Evolutionary conservation across 1,140 invertebrate species (phyloP).

Genomic region (Aphaenogaster floridana): DNA sequence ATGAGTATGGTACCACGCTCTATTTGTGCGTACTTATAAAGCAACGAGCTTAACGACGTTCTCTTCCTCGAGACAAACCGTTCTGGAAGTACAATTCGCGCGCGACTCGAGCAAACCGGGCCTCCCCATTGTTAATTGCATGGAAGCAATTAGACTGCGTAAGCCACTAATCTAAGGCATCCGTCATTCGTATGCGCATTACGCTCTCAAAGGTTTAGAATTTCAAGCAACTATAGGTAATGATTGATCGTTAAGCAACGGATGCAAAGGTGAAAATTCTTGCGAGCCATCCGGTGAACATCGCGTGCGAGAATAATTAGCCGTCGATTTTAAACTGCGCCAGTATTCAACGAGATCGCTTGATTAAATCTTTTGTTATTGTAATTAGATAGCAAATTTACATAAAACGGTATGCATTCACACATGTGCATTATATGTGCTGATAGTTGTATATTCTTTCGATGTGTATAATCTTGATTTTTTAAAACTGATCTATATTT

Average conservation of each 20-base stretch:
- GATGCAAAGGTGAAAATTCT: slow-evolving; percentile 34
- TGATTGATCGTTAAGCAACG: slow-evolving; percentile 46
- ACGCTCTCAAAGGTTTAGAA: slow-evolving; percentile 20
- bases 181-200: slow-evolving; percentile 33
- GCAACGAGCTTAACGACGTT: slow-evolving; percentile 33
- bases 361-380: background rate
- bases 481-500: background rate
- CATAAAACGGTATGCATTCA: background rate
- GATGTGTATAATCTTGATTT: background rate
- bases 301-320: slow-evolving; percentile 14
- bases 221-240: slow-evolving; percentile 25
- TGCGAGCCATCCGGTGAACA: background rate
- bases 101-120: slow-evolving; percentile 13
- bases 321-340: background rate
- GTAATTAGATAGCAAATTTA: background rate
- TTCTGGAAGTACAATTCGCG: slow-evolving; percentile 5
- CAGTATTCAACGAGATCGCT: background rate
- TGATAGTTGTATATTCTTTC: background rate
- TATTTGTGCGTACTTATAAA: slow-evolving; percentile 37
- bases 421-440: background rate
- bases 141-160: slow-evolving; percentile 49
- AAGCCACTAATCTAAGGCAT: slow-evolving; percentile 39
- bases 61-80: slow-evolving; percentile 18
- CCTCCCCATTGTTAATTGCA: slow-evolving; percentile 34
- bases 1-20: background rate